phyloP scores from a whole-genome alignment of 2,888 invertebrate genomes.

The Caenorhabditis sulstoni region DNA sequence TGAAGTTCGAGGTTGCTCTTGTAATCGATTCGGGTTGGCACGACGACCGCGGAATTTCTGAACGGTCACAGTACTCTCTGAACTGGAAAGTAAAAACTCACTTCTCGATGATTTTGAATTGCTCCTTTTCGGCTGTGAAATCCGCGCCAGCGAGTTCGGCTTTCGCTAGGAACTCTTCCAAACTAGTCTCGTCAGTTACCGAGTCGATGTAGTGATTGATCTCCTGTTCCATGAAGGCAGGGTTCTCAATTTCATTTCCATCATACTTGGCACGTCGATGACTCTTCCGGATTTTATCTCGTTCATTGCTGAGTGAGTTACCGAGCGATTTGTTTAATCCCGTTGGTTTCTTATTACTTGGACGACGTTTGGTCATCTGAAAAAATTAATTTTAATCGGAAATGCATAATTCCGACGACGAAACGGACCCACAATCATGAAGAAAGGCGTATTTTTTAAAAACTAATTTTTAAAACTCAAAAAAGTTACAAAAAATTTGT shows the following conservation, averaged over 20 bases:
- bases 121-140: slow-evolving; percentile 85
- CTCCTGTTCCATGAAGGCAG: slow-evolving; percentile 72
- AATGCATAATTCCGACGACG: slow-evolving; percentile 1
- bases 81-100: slow-evolving; percentile 47
- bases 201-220: slow-evolving; percentile 74
- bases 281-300: slow-evolving; percentile 63
- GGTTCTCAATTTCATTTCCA: slow-evolving; percentile 72
- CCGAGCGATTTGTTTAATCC: slow-evolving; percentile 78
- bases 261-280: slow-evolving; percentile 69
- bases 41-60: slow-evolving; percentile 72
- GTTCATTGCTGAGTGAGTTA: slow-evolving; percentile 73
- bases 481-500: slow-evolving; percentile 13
- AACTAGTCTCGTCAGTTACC: slow-evolving; percentile 76
- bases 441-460: slow-evolving; percentile 31
- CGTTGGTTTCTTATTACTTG: slow-evolving; percentile 74
- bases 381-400: slow-evolving; percentile 8
- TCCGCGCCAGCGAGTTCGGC: slow-evolving; percentile 95
- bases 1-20: slow-evolving; percentile 73
- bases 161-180: slow-evolving; percentile 95
- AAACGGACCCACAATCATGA: no score
- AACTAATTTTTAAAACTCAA: not conserved
- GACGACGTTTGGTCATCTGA: slow-evolving; percentile 77
- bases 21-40: slow-evolving; percentile 67
- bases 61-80: slow-evolving; percentile 12
- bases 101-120: slow-evolving; percentile 75